Evolutionary conservation across 2,888 invertebrate species (phyloP), one percentile per base, ranked within the genome.

Genomic region (Ceraclea dissimilis): DNA sequence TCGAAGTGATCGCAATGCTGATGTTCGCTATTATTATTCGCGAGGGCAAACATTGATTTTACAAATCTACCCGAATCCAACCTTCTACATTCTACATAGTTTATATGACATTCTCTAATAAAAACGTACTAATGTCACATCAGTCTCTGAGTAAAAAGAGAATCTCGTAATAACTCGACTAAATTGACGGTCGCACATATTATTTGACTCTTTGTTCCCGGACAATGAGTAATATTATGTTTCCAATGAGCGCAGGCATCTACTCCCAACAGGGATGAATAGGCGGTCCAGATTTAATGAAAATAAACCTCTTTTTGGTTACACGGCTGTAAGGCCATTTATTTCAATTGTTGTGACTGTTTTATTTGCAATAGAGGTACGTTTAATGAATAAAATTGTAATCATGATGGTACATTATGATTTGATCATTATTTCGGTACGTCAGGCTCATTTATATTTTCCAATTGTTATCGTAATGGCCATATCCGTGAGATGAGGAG

Each of bases 261-360:
- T 16, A 39, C 39, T 39, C 39, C 39, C 39, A 39, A 8, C 13
- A 16, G 39, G 39, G 39, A 39, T 16, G 39, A 39, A 39, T 39
- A 39, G 39, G 39, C 39, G 39, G 39, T 39, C 13, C 39, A 13
- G 39, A 39, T 39, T 39, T 39, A 39, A 39, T 39, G 39, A 16
- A 39, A 39, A 39, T 39, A 39, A 39, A 39, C 39, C 39, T 39
- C 39, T 39, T 39, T 39, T 39, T 39, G 39, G 39, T 39, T n/a
- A 39, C 39, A 39, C 39, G 39, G 13, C 39, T 39, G 39, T 39
- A 19, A 46, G 46, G 49, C 49, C 22, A 49, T 49, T 49, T 26
- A 20, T 49, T 49, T 26, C 20, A 49, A 49, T 49, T 49, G 49
- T 49, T 49, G 21, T 13, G 26, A 49, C 21, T n/a, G 49, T 17